Evolutionary conservation across 1,140 invertebrate species (phyloP).

Genomic region (Stratiolaelaps scimitus): DNA sequence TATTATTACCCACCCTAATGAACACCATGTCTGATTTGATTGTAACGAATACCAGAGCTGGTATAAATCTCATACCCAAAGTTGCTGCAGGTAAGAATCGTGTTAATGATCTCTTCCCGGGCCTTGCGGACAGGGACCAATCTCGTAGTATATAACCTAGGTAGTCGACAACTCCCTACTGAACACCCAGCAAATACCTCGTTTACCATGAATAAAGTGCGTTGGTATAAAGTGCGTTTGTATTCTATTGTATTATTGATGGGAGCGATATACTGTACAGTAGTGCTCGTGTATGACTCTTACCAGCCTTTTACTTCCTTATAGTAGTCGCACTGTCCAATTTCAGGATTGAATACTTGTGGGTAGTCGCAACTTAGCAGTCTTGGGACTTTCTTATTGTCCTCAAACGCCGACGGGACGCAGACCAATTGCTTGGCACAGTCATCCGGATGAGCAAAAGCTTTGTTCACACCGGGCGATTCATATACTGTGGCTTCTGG

Average conservation of each 20-base stretch:
- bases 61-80: too few species aligned
- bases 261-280: too few species aligned
- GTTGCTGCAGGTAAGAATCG: too few species aligned
- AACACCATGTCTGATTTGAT: too few species aligned
- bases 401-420: not conserved
- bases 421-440: slow-evolving; percentile 6
- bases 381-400: not conserved
- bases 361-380: slow-evolving; percentile 2
- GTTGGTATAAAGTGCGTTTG: not conserved
- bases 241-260: not conserved
- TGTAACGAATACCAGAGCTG: too few species aligned
- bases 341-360: slow-evolving; percentile 11
- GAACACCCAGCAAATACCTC: too few species aligned
- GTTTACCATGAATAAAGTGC: not conserved
- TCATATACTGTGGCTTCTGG: slow-evolving; percentile 3
- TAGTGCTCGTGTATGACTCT: not conserved
- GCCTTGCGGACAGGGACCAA: not conserved
- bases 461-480: not conserved
- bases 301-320: slow-evolving; percentile 19
- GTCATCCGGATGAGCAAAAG: slow-evolving; percentile 1
- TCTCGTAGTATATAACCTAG: too few species aligned
- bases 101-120: too few species aligned
- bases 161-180: too few species aligned
- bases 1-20: too few species aligned
- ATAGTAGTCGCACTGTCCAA: slow-evolving; percentile 11